A percentile compares a stretch with the other conserved stretches of the same genome.
Evolutionary conservation across 2,888 invertebrate species (phyloP).

Genomic region (Dinocampus coccinellae): DNA sequence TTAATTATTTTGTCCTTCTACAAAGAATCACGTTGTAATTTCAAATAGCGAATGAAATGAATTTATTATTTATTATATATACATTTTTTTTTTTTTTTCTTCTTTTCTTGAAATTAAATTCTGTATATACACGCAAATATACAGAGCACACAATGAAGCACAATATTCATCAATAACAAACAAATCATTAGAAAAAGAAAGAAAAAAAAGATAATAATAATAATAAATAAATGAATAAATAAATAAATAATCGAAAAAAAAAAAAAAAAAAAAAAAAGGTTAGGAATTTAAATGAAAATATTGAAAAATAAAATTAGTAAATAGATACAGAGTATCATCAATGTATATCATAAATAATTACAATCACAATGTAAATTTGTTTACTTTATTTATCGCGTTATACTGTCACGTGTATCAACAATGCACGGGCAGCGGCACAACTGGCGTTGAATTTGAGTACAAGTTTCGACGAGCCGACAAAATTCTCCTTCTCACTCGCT

Average conservation of each 20-base stretch:
- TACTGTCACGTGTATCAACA: constrained; percentile 36
- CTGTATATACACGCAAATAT: neutral
- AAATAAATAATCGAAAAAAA: neutral
- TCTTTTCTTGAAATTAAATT: no score
- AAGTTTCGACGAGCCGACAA: constrained; percentile 66
- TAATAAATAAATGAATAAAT: neutral
- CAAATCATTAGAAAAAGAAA: neutral
- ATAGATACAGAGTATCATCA: neutral
- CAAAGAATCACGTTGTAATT: no score
- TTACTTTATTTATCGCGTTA: neutral
- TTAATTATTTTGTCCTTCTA: no score
- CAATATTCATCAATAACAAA: neutral
- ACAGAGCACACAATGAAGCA: neutral
- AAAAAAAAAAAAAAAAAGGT: no score
- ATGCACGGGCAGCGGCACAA: constrained; percentile 56
- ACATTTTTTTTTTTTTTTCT: no score
- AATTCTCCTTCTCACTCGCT: constrained; percentile 24
- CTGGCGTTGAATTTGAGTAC: constrained; percentile 54
- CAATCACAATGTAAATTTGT: neutral
- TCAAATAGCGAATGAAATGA: no score
- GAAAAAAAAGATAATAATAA: neutral
- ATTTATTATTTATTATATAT: no score
- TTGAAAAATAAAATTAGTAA: no score
- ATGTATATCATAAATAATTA: neutral
- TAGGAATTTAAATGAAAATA: no score